phyloP scores from a whole-genome alignment of 2,797 vertebrate genomes.

The Mastacembelus armatus region DNA sequence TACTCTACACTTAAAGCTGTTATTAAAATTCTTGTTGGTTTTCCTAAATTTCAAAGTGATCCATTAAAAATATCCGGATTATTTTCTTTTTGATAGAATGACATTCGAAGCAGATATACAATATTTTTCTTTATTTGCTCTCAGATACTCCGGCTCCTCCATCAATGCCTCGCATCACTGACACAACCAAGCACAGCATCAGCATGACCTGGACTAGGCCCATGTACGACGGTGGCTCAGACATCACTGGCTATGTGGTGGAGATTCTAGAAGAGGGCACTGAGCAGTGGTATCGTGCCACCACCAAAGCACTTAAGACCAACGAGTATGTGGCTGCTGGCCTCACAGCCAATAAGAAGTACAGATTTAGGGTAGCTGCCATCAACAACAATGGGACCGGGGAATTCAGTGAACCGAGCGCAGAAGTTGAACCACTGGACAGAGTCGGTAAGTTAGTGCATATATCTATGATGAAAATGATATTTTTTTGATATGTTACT shows the following conservation, averaged over 20 bases:
- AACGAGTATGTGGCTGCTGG: conserved; percentile 89
- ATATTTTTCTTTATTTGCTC: conserved; percentile 9
- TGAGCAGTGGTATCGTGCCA: conserved; percentile 95
- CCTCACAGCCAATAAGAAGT: conserved; percentile 91
- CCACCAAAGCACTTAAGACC: conserved; percentile 88
- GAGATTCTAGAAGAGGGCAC: conserved; percentile 94
- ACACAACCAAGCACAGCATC: conserved; percentile 96
- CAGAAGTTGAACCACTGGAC: conserved; percentile 91
- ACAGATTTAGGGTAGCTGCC: conserved; percentile 94
- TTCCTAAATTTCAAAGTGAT: too few species aligned
- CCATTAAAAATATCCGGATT: too few species aligned
- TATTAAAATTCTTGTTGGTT: too few species aligned
- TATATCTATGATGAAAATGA: not conserved
- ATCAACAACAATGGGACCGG: conserved; percentile 94
- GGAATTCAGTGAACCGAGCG: conserved; percentile 93
- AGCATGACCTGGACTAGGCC: conserved; percentile 96
- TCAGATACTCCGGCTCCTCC: conserved; percentile 95
- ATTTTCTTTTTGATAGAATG: not conserved
- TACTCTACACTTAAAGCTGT: too few species aligned
- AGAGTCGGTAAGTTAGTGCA: conserved; percentile 87
- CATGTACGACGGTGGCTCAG: conserved; percentile 94
- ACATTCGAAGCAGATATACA: not conserved
- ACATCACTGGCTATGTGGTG: conserved; percentile 93
- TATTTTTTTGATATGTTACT: not conserved
- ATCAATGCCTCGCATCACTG: conserved; percentile 92